Evolutionary conservation across 1,140 invertebrate species (phyloP), one percentile per base, ranked within the genome.

Genomic region (Leptinotarsa defecta): DNA sequence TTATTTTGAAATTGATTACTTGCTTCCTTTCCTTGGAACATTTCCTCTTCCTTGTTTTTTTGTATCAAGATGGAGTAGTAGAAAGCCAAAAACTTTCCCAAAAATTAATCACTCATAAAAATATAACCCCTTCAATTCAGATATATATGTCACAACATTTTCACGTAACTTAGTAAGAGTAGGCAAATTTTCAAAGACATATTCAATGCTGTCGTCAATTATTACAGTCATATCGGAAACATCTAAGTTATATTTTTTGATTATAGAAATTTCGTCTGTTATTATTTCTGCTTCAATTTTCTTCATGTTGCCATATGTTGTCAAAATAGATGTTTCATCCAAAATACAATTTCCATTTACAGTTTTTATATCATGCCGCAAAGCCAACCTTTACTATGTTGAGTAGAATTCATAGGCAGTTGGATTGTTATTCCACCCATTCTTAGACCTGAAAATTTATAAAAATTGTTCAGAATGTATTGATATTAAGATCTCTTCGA

Each of bases 361-460:
- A 57, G 24, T 68, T 52, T 13, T 64, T 22, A 77, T 71, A 70
- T 77, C 76, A 34, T 74, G 73, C 43, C 74, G 4, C 15, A 73
- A 22, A 4, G 71, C n/a, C 3, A 76, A 48, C 8, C 74, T 69
- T 71, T 71, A 65, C 48, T 78, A 76, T 17, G 77, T 73, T 48
- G 19, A 34, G 74, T 79, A 34, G 65, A 82, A 83, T 73, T 83
- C 79, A 11, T 67, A 20, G 13, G 75, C 78, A 69, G 81, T 84
- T 5, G 82, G 83, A 77, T 86, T 86, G 77, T 86, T 84, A 77
- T 86, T 86, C 72, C 78, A 83, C 13, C 86, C 81, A 22, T 83
- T 81, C 24, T 81, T 74, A 68, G 68, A 78, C 67, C 84, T 48
- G n/a, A 87, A 81, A n/a, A 75, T 74, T 74, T 49, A 77, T 11